These are phyloP conservation scores for Archilochus colubris DNA, from an alignment of 2,113 vertebrate genomes.

Conservation along the genomic window DNA sequence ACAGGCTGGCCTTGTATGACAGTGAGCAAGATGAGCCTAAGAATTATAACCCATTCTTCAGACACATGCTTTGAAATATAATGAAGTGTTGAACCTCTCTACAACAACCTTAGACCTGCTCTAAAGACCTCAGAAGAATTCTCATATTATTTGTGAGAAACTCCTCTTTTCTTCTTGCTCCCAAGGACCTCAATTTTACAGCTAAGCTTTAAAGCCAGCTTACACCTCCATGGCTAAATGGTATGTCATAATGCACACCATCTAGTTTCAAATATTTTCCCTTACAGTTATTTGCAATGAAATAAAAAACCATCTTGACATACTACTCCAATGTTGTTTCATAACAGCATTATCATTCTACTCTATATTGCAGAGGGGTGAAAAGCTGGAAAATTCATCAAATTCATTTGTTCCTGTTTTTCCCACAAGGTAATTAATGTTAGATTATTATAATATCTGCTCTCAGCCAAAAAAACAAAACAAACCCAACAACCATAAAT, in stretches of 20 bases:
- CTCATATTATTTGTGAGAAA: neutral
- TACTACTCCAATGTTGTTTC: neutral
- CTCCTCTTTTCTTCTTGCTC: neutral
- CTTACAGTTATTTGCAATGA: neutral
- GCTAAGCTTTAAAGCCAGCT: neutral
- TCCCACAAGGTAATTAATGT: neutral
- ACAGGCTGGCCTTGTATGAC: neutral
- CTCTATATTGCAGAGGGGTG: neutral
- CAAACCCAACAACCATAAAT: neutral
- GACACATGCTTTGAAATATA: neutral
- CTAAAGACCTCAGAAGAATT: neutral
- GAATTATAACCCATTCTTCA: neutral
- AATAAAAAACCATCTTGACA: neutral
- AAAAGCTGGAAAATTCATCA: neutral
- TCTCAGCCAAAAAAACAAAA: neutral
- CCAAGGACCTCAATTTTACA: neutral
- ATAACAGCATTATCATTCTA: neutral
- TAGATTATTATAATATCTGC: neutral
- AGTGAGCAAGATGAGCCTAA: neutral
- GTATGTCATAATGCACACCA: neutral
- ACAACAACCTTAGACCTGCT: neutral
- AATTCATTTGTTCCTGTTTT: neutral
- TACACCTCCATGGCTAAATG: neutral
- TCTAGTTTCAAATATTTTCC: neutral
- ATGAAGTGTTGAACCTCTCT: neutral